Percentiles rank a stretch among this genome's conserved stretches.
These are phyloP conservation scores for Nomia melanderi DNA, from an alignment of 1,140 invertebrate genomes.

Conservation along the genomic window DNA sequence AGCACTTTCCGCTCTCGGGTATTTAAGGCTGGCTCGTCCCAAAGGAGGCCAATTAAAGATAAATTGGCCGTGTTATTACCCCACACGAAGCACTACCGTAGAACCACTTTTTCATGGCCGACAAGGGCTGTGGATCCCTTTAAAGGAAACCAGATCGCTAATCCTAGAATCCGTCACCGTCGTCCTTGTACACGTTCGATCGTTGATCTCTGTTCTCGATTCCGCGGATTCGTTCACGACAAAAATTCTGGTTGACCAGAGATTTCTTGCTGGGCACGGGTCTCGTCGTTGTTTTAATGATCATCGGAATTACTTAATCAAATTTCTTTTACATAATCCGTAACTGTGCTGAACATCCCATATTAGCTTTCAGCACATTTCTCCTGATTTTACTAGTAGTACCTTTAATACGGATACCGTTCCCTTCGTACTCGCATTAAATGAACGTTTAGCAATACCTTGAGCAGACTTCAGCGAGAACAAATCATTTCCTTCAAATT, in stretches of 20 bases:
- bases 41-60: neutral
- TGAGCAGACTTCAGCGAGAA: no score
- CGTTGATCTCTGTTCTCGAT: neutral
- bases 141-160: neutral
- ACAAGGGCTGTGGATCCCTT: neutral
- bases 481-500: no score
- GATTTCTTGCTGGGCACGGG: neutral
- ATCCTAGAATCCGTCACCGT: neutral
- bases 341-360: no score
- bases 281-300: no score
- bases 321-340: no score
- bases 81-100: neutral
- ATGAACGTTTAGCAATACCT: no score
- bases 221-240: neutral
- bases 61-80: slow-evolving; percentile 1
- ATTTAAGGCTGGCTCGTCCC: neutral
- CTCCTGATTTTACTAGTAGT: no score
- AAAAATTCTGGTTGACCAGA: neutral
- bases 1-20: neutral
- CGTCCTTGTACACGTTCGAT: neutral
- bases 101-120: neutral
- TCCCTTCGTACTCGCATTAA: no score
- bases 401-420: no score
- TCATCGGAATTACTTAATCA: no score
- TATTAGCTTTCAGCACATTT: no score